These are phyloP conservation scores for Eupithecia centaureata DNA, from an alignment of 2,888 invertebrate species.

Conservation along the genomic window DNA sequence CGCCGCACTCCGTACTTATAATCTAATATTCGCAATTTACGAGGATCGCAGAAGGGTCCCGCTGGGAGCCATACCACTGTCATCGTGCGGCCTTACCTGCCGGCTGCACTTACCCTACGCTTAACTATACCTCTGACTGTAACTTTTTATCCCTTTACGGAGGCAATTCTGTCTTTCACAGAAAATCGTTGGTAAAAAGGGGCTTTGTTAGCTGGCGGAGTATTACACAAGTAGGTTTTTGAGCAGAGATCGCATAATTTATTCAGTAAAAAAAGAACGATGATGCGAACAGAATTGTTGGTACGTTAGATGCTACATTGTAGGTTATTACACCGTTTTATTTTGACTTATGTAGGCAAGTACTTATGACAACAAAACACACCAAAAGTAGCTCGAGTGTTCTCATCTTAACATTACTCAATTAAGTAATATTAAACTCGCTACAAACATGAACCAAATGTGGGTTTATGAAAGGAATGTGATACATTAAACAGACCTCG, in stretches of 20 bases:
- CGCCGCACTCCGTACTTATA: conserved; percentile 81
- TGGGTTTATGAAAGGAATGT: conserved; percentile 43
- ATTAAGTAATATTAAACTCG: conserved; percentile 46
- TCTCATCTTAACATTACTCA: conserved; percentile 36
- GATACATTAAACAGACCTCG: conserved; percentile 43
- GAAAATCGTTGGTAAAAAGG: conserved; percentile 38
- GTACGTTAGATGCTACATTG: conserved; percentile 3
- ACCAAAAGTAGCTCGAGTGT: conserved; percentile 33
- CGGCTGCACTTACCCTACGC: conserved; percentile 71
- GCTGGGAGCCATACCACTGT: conserved; percentile 77
- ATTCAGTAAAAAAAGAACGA: conserved; percentile 12
- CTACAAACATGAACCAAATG: conserved; percentile 41
- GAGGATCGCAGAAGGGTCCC: conserved; percentile 77
- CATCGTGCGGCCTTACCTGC: conserved; percentile 76
- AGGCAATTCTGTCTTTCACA: conserved; percentile 53
- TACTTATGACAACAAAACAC: conserved; percentile 20
- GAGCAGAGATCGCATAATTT: conserved; percentile 17
- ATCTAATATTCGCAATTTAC: conserved; percentile 84
- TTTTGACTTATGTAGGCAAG: conserved; percentile 13
- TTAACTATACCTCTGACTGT: conserved; percentile 63
- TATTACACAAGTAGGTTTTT: conserved; percentile 33
- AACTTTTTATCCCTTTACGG: conserved; percentile 51
- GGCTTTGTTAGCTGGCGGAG: conserved; percentile 26
- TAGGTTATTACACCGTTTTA: conserved; percentile 16
- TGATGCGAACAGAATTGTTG: conserved; percentile 11